These are phyloP conservation scores for Brachyopa scutellaris DNA, from an alignment of 2,888 invertebrate species.

Conservation along the genomic window DNA sequence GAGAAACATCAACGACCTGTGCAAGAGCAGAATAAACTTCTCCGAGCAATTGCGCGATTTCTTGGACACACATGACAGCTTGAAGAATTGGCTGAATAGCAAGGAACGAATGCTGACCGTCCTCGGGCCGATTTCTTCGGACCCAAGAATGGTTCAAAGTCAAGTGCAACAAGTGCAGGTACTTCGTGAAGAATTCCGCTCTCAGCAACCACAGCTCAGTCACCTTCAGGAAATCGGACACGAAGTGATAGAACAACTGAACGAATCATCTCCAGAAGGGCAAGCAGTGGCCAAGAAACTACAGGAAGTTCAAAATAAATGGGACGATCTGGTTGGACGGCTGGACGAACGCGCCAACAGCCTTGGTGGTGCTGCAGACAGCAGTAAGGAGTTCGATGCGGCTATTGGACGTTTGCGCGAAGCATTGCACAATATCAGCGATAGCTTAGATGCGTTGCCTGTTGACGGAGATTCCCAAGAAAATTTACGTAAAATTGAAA, in stretches of 20 bases:
- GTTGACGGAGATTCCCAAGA: conserved; percentile 92
- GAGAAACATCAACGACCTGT: conserved; percentile 92
- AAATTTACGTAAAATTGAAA: conserved; percentile 92
- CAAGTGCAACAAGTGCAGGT: conserved; percentile 98
- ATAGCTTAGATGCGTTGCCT: conserved; percentile 92
- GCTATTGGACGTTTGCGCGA: conserved; percentile 91
- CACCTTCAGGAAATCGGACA: conserved; percentile 92
- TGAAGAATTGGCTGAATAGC: conserved; percentile 93
- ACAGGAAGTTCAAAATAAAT: conserved; percentile 87
- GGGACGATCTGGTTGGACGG: conserved; percentile 91
- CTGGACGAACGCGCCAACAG: conserved; percentile 94
- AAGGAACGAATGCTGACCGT: conserved; percentile 98
- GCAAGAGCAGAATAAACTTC: conserved; percentile 85
- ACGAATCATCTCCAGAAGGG: conserved; percentile 84
- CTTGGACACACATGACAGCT: conserved; percentile 92
- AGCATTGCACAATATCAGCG: conserved; percentile 93
- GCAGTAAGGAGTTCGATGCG: conserved; percentile 95
- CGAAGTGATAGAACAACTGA: conserved; percentile 86
- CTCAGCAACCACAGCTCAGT: conserved; percentile 94
- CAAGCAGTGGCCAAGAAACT: conserved; percentile 88
- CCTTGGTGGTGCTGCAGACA: conserved; percentile 94
- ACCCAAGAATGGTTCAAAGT: conserved; percentile 96
- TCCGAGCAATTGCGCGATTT: conserved; percentile 94
- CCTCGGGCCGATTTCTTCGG: conserved; percentile 96
- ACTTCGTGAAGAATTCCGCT: conserved; percentile 95